These are phyloP conservation scores for Aplysina aerophoba DNA, from an alignment of 37 sponge, comb jelly and placozoan genomes.

Conservation along the genomic window DNA sequence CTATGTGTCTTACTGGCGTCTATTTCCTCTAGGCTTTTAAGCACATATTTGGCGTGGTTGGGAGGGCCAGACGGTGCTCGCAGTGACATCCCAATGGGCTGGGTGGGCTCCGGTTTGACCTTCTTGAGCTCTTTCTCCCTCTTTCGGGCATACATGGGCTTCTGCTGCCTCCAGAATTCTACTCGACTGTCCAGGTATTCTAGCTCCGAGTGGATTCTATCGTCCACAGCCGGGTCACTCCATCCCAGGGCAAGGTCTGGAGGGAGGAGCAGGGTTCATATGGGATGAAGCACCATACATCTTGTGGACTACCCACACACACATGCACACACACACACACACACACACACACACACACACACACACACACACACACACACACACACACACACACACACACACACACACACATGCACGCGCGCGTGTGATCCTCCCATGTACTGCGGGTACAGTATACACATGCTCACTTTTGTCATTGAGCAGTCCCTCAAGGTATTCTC, in stretches of 20 bases:
- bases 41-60: conserved; percentile 76
- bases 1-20: conserved; percentile 65
- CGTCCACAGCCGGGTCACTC: conserved; percentile 34
- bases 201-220: conserved; percentile 76
- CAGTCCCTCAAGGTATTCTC: conserved; percentile 87
- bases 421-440: no score
- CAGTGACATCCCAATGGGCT: conserved; percentile 43
- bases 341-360: no score
- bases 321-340: not conserved
- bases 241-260: conserved; percentile 45
- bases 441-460: not conserved
- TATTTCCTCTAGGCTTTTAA: conserved; percentile 88
- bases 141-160: conserved; percentile 97
- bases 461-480: conserved; percentile 80
- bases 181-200: conserved; percentile 85
- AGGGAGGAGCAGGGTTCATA: not conserved
- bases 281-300: not conserved
- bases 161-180: conserved; percentile 99
- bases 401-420: conserved; percentile 84
- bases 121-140: conserved; percentile 84
- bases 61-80: not conserved
- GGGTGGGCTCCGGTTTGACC: conserved; percentile 65
- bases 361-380: not conserved
- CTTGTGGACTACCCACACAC: not conserved
- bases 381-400: conserved; percentile 36